Evolutionary conservation across 2,113 vertebrate genomes (phyloP).

Genomic region (Puntigrus tetrazona): DNA sequence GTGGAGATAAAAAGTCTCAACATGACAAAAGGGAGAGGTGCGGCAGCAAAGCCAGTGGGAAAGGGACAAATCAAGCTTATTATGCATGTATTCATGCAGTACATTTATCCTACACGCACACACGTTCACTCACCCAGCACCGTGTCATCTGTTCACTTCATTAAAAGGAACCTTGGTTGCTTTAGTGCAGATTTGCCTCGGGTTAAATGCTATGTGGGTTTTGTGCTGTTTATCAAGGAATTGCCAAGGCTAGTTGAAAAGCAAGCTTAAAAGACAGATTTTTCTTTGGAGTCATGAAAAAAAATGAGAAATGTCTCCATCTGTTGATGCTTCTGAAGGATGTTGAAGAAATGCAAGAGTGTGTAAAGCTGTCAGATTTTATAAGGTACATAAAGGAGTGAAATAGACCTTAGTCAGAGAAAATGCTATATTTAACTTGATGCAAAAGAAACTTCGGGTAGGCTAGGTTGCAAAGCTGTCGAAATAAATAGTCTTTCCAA

Average conservation of each 20-base stretch:
- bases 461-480: background rate
- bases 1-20: background rate
- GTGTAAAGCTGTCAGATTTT: background rate
- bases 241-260: background rate
- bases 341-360: background rate
- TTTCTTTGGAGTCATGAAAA: background rate
- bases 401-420: background rate
- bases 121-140: constrained; percentile 15
- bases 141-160: constrained; percentile 11
- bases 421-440: background rate
- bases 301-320: background rate
- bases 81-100: constrained; percentile 10
- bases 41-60: background rate
- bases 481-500: background rate
- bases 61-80: background rate
- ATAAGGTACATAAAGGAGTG: background rate
- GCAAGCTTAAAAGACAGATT: background rate
- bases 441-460: background rate
- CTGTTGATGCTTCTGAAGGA: constrained; percentile 3
- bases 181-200: constrained; percentile 18
- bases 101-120: background rate
- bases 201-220: background rate
- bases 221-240: constrained; percentile 9
- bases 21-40: background rate
- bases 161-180: constrained; percentile 1